Evolutionary conservation across 2,113 vertebrate genomes (phyloP), one percentile per base, ranked within the genome.

Genomic region (Pimephales promelas): DNA sequence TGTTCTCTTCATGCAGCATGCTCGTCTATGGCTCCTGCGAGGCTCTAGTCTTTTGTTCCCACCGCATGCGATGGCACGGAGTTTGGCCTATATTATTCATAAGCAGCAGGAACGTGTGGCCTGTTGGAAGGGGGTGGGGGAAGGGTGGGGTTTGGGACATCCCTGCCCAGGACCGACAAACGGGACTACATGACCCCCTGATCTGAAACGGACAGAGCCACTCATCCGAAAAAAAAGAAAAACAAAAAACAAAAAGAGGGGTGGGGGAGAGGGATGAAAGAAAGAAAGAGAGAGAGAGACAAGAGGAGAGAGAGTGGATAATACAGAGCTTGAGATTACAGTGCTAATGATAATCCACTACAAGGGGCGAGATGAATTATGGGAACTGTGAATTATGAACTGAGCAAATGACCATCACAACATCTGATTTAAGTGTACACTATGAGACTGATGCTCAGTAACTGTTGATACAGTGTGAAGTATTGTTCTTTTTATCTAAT

Each of bases 31-130:
- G 89, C 92, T 90, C 90, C 90, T 89, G 87, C 47, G 91, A 92
- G 92, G 86, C 85, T 86, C 89, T 90, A 74, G 70, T 91, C 92
- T 93, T 92, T 94, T 94, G 93, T 94, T 92, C 91, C 90, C 88
- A 91, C 88, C 86, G 85, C 90, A 92, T 88, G 92, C 90, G 85
- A 88, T 90, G 91, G 91, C 89, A 90, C 86, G 88, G 89, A 88
- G 88, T 90, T 77, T 87, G 9, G 90, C 92, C 91, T 93, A 90
- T 91, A 92, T 93, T 93, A 94, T 94, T 94, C 92, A 94, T 94
- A 92, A 93, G 90, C 92, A 92, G 90, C 87, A 86, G 90, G 88
- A 92, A 92, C 89, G 93, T 93, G 92, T 92, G 92, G 92, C 93
- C 89, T 90, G 88, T 90, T 88, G 88, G 85, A 88, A 89, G 87